Conservation (phyloP, 1,140 invertebrate species). For the Trichomalopsis sarcophagae region DNA sequence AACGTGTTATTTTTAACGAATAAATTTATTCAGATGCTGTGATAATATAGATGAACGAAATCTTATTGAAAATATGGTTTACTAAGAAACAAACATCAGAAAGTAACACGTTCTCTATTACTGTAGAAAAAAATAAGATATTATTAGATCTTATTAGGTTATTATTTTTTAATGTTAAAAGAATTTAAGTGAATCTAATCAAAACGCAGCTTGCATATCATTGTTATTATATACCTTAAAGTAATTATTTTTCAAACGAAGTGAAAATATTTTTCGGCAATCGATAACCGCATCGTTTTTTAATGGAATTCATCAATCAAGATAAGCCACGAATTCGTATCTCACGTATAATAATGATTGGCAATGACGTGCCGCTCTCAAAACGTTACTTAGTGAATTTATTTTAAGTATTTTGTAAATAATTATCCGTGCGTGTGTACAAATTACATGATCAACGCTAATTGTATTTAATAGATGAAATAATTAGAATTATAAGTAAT, state of each 20-base stretch:
- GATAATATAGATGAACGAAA: too few relatives aligned
- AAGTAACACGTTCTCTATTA: too few relatives aligned
- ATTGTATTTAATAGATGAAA: conserved; percentile 45
- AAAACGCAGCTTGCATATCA: not conserved
- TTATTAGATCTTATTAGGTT: not conserved
- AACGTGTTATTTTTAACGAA: too few relatives aligned
- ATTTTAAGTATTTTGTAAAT: conserved; percentile 53
- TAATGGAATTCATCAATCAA: conserved; percentile 36
- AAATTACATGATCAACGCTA: conserved; percentile 39
- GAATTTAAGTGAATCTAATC: conserved; percentile 6
- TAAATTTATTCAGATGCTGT: too few relatives aligned
- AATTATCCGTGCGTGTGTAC: conserved; percentile 34
- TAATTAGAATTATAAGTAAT: conserved; percentile 27
- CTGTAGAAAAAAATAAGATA: too few relatives aligned
- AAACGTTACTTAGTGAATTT: conserved; percentile 37
- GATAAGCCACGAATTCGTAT: conserved; percentile 6
- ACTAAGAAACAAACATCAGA: too few relatives aligned
- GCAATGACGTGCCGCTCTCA: not conserved
- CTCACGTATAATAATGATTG: conserved; percentile 18
- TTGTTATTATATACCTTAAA: conserved; percentile 16
- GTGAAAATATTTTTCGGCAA: not conserved
- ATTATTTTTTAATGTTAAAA: conserved; percentile 2
- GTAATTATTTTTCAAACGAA: conserved; percentile 3
- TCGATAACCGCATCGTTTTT: conserved; percentile 16
- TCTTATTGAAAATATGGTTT: too few relatives aligned